Conservation (phyloP, 2,113 vertebrate species). For the Excalfactoria chinensis region DNA sequence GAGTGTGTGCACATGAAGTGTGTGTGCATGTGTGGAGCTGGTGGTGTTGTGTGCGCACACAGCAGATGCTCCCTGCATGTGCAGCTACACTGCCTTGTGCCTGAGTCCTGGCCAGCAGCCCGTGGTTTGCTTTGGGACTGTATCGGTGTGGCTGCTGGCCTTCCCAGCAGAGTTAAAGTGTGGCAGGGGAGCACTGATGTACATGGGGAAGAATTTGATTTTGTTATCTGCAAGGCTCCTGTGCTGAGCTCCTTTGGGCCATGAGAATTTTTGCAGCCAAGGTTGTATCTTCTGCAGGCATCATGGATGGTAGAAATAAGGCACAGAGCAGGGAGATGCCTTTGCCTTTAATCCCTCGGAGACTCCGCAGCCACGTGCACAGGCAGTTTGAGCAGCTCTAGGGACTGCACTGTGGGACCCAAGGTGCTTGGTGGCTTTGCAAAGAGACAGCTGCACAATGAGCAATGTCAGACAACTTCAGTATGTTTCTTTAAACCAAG, state of each 20-base stretch:
- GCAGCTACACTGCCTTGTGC: background rate
- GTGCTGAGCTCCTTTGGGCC: fast-evolving
- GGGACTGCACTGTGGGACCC: background rate
- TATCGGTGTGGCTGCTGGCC: background rate
- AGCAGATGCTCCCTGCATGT: constrained; percentile 47
- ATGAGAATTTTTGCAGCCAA: background rate
- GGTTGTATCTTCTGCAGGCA: fast-evolving
- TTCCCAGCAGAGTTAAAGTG: background rate
- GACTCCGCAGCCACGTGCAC: background rate
- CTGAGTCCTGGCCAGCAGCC: constrained; percentile 25
- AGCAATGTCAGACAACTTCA: background rate
- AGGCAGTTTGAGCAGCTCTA: background rate
- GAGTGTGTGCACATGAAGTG: background rate
- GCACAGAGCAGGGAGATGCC: background rate
- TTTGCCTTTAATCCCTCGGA: background rate
- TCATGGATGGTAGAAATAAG: background rate
- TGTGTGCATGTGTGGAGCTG: background rate
- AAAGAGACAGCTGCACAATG: background rate
- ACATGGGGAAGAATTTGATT: background rate
- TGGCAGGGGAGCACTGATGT: background rate
- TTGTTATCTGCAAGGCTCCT: background rate
- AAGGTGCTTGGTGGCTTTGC: background rate
- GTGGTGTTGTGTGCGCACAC: background rate
- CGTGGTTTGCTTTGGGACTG: constrained; percentile 36
- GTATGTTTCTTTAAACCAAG: background rate